Conservation (phyloP, 2,113 vertebrate genomes). For the Tretioscincus oriximinensis region DNA sequence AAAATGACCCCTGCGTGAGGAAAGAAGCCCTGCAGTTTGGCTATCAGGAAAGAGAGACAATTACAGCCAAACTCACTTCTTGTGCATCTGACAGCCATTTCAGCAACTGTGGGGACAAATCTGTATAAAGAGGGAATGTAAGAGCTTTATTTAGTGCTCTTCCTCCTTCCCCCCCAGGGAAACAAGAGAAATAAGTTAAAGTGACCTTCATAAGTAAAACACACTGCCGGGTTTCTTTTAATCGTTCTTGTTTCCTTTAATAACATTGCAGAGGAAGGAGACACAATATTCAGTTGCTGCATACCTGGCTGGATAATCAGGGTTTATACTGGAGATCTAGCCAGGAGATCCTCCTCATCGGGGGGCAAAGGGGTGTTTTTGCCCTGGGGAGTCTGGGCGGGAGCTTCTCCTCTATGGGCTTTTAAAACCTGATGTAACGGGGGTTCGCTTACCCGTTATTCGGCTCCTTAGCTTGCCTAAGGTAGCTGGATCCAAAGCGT, state of each 20-base stretch:
- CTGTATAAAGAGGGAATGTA: background rate
- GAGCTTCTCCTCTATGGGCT: no score
- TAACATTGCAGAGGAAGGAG: background rate
- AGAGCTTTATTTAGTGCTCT: background rate
- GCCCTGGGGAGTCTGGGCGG: no score
- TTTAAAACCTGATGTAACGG: no score
- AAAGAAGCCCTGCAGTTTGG: slow-evolving; percentile 6
- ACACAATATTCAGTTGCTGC: background rate
- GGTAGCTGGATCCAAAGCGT: no score
- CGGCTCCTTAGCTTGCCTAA: no score
- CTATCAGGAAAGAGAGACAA: slow-evolving; percentile 18
- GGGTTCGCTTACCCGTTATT: no score
- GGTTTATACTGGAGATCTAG: no score
- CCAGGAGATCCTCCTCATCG: no score
- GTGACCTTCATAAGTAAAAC: background rate
- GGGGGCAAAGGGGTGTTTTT: no score
- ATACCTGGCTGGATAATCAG: background rate
- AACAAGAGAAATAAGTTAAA: background rate
- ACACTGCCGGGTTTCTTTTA: background rate
- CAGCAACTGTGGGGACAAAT: fast-evolving
- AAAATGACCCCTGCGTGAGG: slow-evolving; percentile 11
- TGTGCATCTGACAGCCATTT: background rate
- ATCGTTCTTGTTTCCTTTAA: no score
- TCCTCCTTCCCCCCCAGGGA: no score
- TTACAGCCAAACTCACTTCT: slow-evolving; percentile 4